Evolutionary conservation across 2,888 invertebrate species (phyloP), one percentile per base, ranked within the genome.

Genomic region (Cristatella mucedo): DNA sequence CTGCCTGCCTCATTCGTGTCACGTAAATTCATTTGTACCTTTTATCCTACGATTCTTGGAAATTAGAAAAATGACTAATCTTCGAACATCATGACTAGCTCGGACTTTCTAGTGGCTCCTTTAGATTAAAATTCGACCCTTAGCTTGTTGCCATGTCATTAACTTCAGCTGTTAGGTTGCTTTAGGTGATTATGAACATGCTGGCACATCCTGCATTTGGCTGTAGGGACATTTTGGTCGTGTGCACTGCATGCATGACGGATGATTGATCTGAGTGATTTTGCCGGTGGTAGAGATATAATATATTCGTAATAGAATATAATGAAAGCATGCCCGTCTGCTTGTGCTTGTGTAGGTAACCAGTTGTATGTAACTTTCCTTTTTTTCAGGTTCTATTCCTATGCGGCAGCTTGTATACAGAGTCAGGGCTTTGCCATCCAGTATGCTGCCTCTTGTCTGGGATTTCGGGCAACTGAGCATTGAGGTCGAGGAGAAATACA

Each of bases 341-440:
- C 7, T 26, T 26, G 26, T 26, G n/a, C n/a, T n/a, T n/a, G n/a
- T n/a, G n/a, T n/a, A n/a, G n/a, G n/a, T n/a, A n/a, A n/a, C n/a
- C n/a, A n/a, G n/a, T 26, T 26, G 9, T n/a, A 26, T 26, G 9
- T 9, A 9, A 11, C n/a, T 26, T 26, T 38, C 11, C 21, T 15
- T 36, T n/a, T 11, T 20, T 38, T 16, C 32, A 50, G 59, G 59
- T 4, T 51, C 48, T 24, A 51, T 60, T 21, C 59, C 59, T n/a
- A 55, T 61, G 59, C 46, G 61, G 32, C 53, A 53, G 38, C 49
- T 61, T 33, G 61, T 61, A 13, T 61, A 61, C 49, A 44, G 61
- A 18, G 61, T 61, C 4, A 59, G 58, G 45, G 52, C 59, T 4
- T 45, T 61, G 33, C 59, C 61, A 38, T 55, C 53, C 42, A 61